A percentile compares a stretch with the other conserved stretches of the same genome.
Evolutionary conservation across 2,888 invertebrate genomes (phyloP).

Genomic region (Cryptus armator): DNA sequence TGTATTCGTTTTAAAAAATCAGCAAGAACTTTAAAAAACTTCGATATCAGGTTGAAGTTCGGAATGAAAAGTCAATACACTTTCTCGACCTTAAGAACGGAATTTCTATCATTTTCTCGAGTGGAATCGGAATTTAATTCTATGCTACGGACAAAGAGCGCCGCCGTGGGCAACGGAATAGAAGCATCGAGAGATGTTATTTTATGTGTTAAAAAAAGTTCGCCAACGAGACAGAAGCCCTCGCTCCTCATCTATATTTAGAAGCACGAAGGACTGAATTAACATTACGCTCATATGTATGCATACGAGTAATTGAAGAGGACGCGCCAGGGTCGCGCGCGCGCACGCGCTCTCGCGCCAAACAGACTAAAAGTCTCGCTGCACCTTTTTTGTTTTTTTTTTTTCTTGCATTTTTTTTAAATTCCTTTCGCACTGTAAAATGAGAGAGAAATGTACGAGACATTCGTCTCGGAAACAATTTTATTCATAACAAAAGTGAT

Average conservation of each 20-base stretch:
- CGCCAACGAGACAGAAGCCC: constrained; percentile 21
- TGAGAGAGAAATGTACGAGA: constrained; percentile 14
- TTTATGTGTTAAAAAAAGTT: constrained; percentile 12
- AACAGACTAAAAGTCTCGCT: constrained; percentile 46
- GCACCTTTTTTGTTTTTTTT: constrained; percentile 26
- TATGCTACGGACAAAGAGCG: too few relatives aligned
- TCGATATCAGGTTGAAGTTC: not conserved
- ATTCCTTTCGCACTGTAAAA: constrained; percentile 23
- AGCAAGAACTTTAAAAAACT: not conserved
- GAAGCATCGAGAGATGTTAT: not conserved
- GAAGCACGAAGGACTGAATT: constrained; percentile 73
- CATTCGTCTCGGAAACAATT: constrained; percentile 11
- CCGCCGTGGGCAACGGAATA: not conserved
- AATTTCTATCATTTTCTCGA: not conserved
- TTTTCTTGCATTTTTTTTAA: not conserved
- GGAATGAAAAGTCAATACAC: not conserved
- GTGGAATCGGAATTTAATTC: not conserved
- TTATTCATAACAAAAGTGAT: too few relatives aligned
- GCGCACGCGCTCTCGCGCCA: constrained; percentile 27
- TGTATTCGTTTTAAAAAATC: not conserved
- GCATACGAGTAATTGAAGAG: constrained; percentile 74
- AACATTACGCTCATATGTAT: constrained; percentile 77
- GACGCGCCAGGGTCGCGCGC: constrained; percentile 60
- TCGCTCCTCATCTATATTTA: constrained; percentile 57
- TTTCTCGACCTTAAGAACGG: not conserved